phyloP scores from a whole-genome alignment of 2,888 invertebrate species.

The Isoperla grammatica region DNA sequence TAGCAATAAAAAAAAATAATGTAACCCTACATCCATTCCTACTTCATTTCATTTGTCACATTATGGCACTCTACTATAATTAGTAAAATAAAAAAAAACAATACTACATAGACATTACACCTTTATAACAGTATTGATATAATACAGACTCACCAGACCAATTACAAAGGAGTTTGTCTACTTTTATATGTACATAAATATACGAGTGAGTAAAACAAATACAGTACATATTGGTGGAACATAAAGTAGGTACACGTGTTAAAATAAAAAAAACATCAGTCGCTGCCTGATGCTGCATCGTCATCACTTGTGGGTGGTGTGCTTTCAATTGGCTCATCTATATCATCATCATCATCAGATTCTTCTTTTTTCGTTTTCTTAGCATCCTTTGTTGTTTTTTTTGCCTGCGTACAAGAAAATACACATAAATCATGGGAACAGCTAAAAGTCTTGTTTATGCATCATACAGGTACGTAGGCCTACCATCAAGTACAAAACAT shows the following conservation, averaged over 20 bases:
- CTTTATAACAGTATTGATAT: too few relatives aligned
- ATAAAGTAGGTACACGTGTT: background rate
- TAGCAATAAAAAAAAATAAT: too few relatives aligned
- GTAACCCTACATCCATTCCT: too few relatives aligned
- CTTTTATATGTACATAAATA: background rate
- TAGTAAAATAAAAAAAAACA: too few relatives aligned
- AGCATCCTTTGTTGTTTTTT: conserved; percentile 7
- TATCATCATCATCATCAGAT: conserved; percentile 41
- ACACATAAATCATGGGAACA: too few relatives aligned
- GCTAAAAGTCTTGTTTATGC: too few relatives aligned
- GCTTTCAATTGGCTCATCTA: conserved; percentile 35
- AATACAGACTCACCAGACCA: too few relatives aligned
- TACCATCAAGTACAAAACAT: too few relatives aligned
- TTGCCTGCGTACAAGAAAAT: conserved; percentile 51
- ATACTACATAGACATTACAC: too few relatives aligned
- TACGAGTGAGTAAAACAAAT: background rate
- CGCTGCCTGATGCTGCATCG: conserved; percentile 40
- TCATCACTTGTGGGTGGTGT: conserved; percentile 44
- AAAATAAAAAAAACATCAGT: conserved; percentile 22
- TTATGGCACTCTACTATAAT: too few relatives aligned
- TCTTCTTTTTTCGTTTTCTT: conserved; percentile 26
- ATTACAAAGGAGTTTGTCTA: background rate
- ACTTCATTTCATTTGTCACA: too few relatives aligned
- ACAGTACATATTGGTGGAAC: background rate
- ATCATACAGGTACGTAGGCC: too few relatives aligned